Evolutionary conservation across 2,113 vertebrate species (phyloP), one percentile per base, ranked within the genome.

Genomic region (Esox niger): DNA sequence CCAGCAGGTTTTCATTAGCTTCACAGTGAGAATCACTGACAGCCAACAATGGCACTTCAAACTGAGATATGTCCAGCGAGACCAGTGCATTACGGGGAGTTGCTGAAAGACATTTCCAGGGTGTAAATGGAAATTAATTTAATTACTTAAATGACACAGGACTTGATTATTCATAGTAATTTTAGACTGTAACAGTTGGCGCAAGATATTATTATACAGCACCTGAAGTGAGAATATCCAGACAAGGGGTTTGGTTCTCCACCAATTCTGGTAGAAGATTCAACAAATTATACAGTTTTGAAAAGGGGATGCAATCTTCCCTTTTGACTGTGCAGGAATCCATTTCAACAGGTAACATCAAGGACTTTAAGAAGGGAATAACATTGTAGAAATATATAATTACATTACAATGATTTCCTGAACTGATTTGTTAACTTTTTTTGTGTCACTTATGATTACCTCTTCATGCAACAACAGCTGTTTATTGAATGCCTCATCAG

Each of bases 401-500:
- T 23, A 17, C 6, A 49, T 49, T 15, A 6, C n/a, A 27, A 59
- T 13, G 13, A 20, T 59, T 30, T 15, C 1, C 26, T 59, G 6
- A 30, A 30, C 29, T 30, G 15, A 30, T 17, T 7, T 27, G 26
- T 17, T 26, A 6, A 27, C 23, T 23, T 26, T 0, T 13, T 30
- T 4, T 8, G 17, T 59, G 6, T 59, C 56, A 4, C 20, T 20
- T 27, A 49, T 43, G 6, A 26, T 69, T 75, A 91, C 90, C 83
- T 90, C 82, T 49, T 74, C 71, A 0, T 76, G 60, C 0, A 38
- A 21, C 10, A 70, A 47, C 20, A 74, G 3, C 49, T 82, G 84
- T 81, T 84, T 86, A 29, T 8, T 33, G 82, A 90, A 90, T 30
- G 79, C 79, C 58, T 92, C 87, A 9, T 58, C 54, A 38, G 74